Base-by-base conservation (phyloP, 1,140 invertebrate genomes). In the Zaprionus capensis region DNA sequence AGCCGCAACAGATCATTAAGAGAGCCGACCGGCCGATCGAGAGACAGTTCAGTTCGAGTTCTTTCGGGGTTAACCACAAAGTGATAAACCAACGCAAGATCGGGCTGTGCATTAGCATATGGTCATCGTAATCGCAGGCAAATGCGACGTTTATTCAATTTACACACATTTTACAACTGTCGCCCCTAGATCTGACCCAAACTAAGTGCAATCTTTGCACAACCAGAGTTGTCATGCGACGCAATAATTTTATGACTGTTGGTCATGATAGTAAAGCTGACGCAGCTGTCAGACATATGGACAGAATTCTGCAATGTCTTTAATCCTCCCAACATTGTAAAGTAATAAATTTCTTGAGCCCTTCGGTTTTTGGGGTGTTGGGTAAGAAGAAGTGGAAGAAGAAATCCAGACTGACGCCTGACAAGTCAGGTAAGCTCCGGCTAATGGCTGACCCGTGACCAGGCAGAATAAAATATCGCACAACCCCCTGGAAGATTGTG, bases 321-420 rank as follows among this genome's bases (percentile, higher is more conserved):
- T 78, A 75, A 80, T 74, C 83, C 76, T 64, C 66, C 76, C 83
- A 87, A 87, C 76, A 86, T 87, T 79, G 83, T 86, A 87, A 86
- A 86, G 69, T 74, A 82, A 87, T 87, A 86, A 86, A 86, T 80
- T 74, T 57, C 36, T 38, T 26, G 41, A 72, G 46, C 51, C 46
- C 53, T 20, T 46, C 38, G 44, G 46, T 26, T 59, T 58, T 69
- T 71, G 41, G 57, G 61, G 26, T 69, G 57, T 55, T 59, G 15
- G 38, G 63, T 34, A 64, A n/a, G 28, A 31, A 31, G 28, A 66
- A 4, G 9, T 12, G 2, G 20, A 6, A 4, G 4, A 22, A 56
- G 61, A 36, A 57, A 49, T 61, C 49, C 36, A 24, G n/a, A 7
- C 53, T 41, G 34, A 65, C 58, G 34, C 36, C 14, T n/a, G 31